Evolutionary conservation across 2,797 vertebrate species (phyloP).

Genomic region (Emydoidea blandingii): DNA sequence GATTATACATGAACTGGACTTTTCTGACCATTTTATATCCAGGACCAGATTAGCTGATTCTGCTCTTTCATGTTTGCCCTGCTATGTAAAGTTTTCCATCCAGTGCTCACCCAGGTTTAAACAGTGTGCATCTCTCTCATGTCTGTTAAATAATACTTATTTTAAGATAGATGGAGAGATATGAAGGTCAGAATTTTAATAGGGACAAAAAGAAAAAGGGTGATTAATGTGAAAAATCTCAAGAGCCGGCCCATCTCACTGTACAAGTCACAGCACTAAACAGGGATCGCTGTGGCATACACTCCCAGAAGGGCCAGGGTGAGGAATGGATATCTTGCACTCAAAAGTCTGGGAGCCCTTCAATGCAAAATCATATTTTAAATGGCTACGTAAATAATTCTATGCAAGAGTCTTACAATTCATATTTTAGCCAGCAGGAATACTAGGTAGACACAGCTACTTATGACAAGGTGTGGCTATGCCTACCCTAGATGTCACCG

Average conservation of each 20-base stretch:
- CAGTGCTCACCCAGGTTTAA: not conserved
- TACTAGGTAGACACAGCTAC: not conserved
- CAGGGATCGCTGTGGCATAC: not conserved
- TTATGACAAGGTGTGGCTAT: not conserved
- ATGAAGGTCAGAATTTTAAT: not conserved
- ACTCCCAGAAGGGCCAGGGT: not conserved
- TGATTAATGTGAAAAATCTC: not conserved
- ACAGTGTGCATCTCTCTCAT: not conserved
- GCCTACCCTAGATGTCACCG: no score
- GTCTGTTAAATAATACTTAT: not conserved
- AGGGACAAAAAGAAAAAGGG: not conserved
- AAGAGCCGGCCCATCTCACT: not conserved
- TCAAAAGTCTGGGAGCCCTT: not conserved
- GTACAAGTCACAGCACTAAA: not conserved
- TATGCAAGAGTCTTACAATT: not conserved
- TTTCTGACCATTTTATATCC: not conserved
- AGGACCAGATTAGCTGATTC: not conserved
- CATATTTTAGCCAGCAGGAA: not conserved
- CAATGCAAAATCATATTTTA: not conserved
- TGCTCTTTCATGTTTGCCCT: no score
- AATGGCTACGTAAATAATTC: not conserved
- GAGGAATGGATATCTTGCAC: not conserved
- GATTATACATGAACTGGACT: not conserved
- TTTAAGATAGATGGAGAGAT: not conserved
- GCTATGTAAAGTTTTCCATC: not conserved